Percentiles rank a stretch among this genome's conserved stretches.
These are phyloP conservation scores for Hippoglossus hippoglossus DNA, from an alignment of 2,797 vertebrate species.

Conservation along the genomic window DNA sequence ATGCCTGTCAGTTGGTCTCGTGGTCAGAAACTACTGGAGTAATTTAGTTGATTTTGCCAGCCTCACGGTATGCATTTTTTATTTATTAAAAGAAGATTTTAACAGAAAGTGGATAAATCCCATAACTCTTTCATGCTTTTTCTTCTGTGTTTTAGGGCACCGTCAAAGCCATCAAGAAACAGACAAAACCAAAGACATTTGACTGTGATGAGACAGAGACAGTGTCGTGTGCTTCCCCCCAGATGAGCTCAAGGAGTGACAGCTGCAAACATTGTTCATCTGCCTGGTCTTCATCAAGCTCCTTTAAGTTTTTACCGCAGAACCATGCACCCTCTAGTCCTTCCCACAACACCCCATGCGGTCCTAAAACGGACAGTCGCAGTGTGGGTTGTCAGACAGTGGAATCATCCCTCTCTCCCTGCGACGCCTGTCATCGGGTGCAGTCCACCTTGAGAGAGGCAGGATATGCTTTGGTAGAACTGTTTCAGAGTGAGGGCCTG, in stretches of 20 bases:
- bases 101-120: not conserved
- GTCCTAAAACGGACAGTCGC: constrained; percentile 29
- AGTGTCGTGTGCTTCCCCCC: constrained; percentile 11
- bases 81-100: not conserved
- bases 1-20: constrained; percentile 89
- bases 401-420: constrained; percentile 80
- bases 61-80: constrained; percentile 47
- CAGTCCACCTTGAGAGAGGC: constrained; percentile 85
- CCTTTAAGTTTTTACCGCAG: constrained; percentile 41
- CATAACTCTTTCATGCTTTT: not conserved
- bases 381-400: constrained; percentile 82
- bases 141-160: constrained; percentile 48
- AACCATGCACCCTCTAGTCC: constrained; percentile 4
- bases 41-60: constrained; percentile 83
- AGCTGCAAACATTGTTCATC: constrained; percentile 11
- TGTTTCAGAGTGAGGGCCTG: constrained; percentile 90
- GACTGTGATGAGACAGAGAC: constrained; percentile 30
- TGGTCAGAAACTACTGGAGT: constrained; percentile 88
- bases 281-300: constrained; percentile 42
- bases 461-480: constrained; percentile 80
- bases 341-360: constrained; percentile 8
- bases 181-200: constrained; percentile 31
- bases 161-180: constrained; percentile 38
- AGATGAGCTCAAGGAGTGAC: constrained; percentile 25
- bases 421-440: constrained; percentile 82